Evolutionary conservation across 1,140 invertebrate genomes (phyloP).

Genomic region (Drosophila virilis): DNA sequence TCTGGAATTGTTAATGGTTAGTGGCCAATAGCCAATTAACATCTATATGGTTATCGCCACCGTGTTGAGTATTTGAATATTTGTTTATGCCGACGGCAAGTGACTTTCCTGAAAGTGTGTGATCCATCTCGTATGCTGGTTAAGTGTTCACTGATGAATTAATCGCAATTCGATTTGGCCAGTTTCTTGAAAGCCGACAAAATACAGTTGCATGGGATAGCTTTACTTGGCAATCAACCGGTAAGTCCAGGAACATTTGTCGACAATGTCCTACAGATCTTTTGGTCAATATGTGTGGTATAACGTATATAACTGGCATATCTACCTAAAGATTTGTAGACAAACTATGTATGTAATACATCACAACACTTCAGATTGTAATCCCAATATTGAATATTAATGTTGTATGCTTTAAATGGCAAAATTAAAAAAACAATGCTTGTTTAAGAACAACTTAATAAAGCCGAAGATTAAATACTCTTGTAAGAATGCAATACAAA

Average conservation of each 20-base stretch:
- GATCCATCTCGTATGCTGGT: not conserved
- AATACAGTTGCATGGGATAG: not conserved
- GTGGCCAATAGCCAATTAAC: slow-evolving; percentile 43
- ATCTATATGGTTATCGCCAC: slow-evolving; percentile 11
- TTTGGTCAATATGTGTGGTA: too few species aligned
- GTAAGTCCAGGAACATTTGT: slow-evolving; percentile 8
- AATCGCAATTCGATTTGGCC: slow-evolving; percentile 18
- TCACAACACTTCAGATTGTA: too few species aligned
- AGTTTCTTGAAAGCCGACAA: not conserved
- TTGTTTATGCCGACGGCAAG: slow-evolving; percentile 44
- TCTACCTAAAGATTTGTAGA: too few species aligned
- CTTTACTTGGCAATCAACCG: not conserved
- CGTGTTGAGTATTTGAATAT: not conserved
- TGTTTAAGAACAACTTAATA: too few species aligned
- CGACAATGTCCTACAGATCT: too few species aligned
- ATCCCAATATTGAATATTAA: too few species aligned
- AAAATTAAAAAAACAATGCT: too few species aligned
- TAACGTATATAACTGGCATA: too few species aligned
- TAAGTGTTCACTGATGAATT: not conserved
- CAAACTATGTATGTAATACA: too few species aligned
- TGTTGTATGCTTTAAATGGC: too few species aligned
- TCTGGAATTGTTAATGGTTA: slow-evolving; percentile 10
- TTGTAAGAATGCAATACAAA: too few species aligned
- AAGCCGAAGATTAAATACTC: too few species aligned
- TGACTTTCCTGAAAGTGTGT: slow-evolving; percentile 5